Conservation (phyloP, 2,888 invertebrate genomes). For the Habrosyne pyritoides region DNA sequence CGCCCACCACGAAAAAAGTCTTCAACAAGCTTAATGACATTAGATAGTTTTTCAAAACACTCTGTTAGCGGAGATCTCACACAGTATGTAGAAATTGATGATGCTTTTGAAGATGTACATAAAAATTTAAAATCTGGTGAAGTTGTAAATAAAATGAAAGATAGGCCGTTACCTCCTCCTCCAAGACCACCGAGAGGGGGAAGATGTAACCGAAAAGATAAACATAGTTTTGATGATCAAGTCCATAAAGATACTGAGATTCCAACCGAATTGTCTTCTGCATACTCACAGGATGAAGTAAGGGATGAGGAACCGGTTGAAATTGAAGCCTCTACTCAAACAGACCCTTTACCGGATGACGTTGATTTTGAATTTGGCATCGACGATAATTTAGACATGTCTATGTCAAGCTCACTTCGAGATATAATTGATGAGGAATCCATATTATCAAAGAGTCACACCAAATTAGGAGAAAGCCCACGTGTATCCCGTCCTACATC, state of each 20-base stretch:
- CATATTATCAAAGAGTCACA: constrained; percentile 72
- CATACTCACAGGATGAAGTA: constrained; percentile 35
- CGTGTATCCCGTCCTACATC: constrained; percentile 80
- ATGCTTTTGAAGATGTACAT: constrained; percentile 82
- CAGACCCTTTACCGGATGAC: constrained; percentile 92
- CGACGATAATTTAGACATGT: constrained; percentile 74
- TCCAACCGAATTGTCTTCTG: constrained; percentile 33
- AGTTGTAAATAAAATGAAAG: constrained; percentile 92
- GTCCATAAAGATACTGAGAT: constrained; percentile 30
- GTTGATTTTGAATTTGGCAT: constrained; percentile 85
- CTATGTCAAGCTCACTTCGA: constrained; percentile 74
- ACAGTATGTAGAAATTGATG: constrained; percentile 86
- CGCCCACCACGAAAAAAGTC: constrained; percentile 86
- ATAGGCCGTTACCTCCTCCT: constrained; percentile 92
- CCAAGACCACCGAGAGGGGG: constrained; percentile 91
- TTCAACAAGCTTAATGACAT: constrained; percentile 78
- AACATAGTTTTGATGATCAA: constrained; percentile 42
- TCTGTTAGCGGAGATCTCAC: constrained; percentile 72
- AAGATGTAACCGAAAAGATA: constrained; percentile 62
- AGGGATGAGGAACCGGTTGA: constrained; percentile 78
- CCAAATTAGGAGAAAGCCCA: constrained; percentile 76
- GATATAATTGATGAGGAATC: constrained; percentile 82
- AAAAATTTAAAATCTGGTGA: constrained; percentile 89
- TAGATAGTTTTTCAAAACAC: constrained; percentile 78
- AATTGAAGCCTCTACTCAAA: constrained; percentile 92